phyloP scores from a whole-genome alignment of 2,797 vertebrate genomes.

The Xenentodon cancila region DNA sequence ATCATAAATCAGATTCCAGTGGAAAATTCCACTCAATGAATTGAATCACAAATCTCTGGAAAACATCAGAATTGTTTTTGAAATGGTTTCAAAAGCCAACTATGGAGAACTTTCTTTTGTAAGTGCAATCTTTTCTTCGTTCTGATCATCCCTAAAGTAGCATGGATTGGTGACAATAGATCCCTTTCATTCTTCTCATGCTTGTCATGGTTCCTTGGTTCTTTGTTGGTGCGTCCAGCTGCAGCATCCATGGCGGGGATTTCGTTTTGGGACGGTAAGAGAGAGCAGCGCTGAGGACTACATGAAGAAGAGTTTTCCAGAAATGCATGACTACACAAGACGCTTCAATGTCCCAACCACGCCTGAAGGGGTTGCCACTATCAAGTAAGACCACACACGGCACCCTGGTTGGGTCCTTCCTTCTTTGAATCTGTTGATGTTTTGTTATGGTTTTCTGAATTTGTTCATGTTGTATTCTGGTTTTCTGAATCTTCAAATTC shows the following conservation, averaged over 20 bases:
- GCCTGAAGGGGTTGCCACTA: constrained; percentile 86
- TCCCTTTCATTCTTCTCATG: neutral
- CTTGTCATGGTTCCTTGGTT: neutral
- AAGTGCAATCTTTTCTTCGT: too few relatives aligned
- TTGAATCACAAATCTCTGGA: too few relatives aligned
- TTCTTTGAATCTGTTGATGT: neutral
- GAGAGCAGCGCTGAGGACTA: constrained; percentile 95
- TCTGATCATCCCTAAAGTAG: too few relatives aligned
- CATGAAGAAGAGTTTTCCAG: constrained; percentile 93
- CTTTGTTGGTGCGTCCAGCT: constrained; percentile 76
- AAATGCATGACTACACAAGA: constrained; percentile 91
- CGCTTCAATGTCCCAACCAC: constrained; percentile 89
- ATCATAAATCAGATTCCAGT: too few relatives aligned
- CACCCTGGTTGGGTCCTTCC: neutral
- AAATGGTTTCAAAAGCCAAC: too few relatives aligned
- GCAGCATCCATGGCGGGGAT: constrained; percentile 89
- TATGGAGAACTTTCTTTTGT: too few relatives aligned
- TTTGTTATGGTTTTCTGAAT: too few relatives aligned
- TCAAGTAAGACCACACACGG: constrained; percentile 84
- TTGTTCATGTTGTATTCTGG: neutral
- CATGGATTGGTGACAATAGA: too few relatives aligned
- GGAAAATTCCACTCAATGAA: too few relatives aligned
- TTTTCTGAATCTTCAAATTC: neutral
- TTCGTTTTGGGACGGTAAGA: constrained; percentile 91
- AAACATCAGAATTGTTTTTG: too few relatives aligned